A percentile compares a stretch with the other conserved stretches of the same genome.
These are phyloP conservation scores for Actenoides hombroni DNA, from an alignment of 2,113 vertebrate genomes.

Conservation along the genomic window DNA sequence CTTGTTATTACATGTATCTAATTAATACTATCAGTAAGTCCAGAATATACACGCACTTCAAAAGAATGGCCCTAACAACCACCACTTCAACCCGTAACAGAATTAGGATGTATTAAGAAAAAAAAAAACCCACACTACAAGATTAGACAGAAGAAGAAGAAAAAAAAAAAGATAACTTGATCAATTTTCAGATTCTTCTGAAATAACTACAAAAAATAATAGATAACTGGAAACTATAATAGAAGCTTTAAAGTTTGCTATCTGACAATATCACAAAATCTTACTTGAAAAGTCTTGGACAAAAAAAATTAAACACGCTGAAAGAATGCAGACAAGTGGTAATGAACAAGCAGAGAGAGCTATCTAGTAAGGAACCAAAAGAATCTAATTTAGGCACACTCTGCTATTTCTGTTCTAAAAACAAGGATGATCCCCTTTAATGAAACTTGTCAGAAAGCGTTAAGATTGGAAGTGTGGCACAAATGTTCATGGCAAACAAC, in stretches of 20 bases:
- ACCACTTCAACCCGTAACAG: conserved; percentile 29
- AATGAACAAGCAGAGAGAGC: neutral
- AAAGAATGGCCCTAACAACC: conserved; percentile 32
- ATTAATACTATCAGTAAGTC: conserved; percentile 51
- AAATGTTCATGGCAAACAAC: rapidly evolving
- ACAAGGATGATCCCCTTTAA: neutral
- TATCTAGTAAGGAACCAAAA: neutral
- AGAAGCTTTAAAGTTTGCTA: conserved; percentile 46
- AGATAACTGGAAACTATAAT: conserved; percentile 38
- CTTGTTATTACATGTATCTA: conserved; percentile 24
- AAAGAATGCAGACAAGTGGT: conserved; percentile 11
- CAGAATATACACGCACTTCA: conserved; percentile 16
- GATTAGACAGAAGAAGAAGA: neutral
- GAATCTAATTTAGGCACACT: neutral
- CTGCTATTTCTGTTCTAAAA: neutral
- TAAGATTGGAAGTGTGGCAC: rapidly evolving
- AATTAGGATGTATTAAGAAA: neutral
- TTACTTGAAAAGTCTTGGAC: conserved; percentile 36
- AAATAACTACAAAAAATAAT: conserved; percentile 48
- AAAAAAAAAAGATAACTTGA: neutral
- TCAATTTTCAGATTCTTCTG: conserved; percentile 46
- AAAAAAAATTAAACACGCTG: conserved; percentile 35
- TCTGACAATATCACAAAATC: conserved; percentile 53
- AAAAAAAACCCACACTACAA: neutral
- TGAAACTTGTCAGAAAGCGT: neutral